Evolutionary conservation across 1,140 invertebrate genomes (phyloP), one percentile per base, ranked within the genome.

Genomic region (Bilobella aurantiaca): DNA sequence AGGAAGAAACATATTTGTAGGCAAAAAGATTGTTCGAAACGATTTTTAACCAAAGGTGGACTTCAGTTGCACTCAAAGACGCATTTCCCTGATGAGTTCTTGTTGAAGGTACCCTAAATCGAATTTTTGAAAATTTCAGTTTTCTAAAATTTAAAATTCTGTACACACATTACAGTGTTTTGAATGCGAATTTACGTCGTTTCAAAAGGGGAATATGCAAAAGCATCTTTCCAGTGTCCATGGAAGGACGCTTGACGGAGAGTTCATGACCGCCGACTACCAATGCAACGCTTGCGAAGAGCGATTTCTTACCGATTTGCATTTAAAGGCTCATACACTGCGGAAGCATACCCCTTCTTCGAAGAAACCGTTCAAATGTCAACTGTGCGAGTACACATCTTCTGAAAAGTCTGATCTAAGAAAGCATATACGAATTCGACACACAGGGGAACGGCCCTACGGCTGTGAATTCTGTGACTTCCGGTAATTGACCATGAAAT

Each of bases 401-500:
- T 78, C 80, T 18, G 79, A 80, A 62, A 75, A 78, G 66, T 77
- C 78, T 49, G 79, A 79, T 60, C 72, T 81, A 5, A 75, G 77
- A 63, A 80, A 80, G 32, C 80, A 81, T 64, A 76, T 78, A 28
- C 63, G 78, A 30, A 78, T 78, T 49, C 74, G 56, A 2, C 76
- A 77, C 53, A 75, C 74, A 18, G 72, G 73, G 21, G 67, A 74
- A 46, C 70, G 73, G 34, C 74, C 74, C 16, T 77, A 75, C 65
- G 65, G 67, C 42, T 77, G 76, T 67, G 69, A 74, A 56, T 60
- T 70, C 31, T 77, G 76, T 68, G 70, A 70, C 2, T 74, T 68
- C 29, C 70, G 69, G 71, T 71, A 65, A n/a, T n/a, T 46, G 23
- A 2, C 32, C 18, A n/a, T 18, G n/a, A 0, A 28, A 25, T 21